Percentiles rank a stretch among this genome's conserved stretches.
These are phyloP conservation scores for Carapus acus DNA, from an alignment of 2,797 vertebrate species.

Conservation along the genomic window DNA sequence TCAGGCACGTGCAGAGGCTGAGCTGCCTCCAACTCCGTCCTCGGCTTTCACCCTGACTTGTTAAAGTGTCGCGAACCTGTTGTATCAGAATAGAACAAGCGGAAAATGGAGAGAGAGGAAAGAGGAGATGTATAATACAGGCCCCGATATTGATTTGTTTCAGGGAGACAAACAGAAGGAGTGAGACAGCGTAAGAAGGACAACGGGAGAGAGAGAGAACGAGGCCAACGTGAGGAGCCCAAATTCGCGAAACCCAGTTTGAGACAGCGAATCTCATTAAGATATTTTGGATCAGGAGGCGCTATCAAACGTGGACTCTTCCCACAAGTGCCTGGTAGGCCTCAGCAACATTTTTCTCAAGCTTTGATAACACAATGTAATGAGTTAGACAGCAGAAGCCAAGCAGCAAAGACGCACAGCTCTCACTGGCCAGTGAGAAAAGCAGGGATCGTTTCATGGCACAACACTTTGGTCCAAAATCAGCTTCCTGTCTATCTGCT, in stretches of 20 bases:
- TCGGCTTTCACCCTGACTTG: constrained; percentile 35
- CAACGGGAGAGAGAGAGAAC: too few species aligned
- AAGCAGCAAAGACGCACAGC: constrained; percentile 1
- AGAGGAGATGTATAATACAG: background rate
- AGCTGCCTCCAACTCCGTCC: constrained; percentile 46
- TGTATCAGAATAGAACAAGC: constrained; percentile 1
- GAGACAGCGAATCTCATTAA: too few species aligned
- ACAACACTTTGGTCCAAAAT: too few species aligned
- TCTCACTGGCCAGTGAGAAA: background rate
- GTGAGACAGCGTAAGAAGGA: background rate
- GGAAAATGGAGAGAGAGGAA: background rate
- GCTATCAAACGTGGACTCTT: too few species aligned
- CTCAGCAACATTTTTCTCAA: too few species aligned
- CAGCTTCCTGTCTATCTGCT: too few species aligned
- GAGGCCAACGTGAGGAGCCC: too few species aligned
- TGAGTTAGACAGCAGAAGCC: too few species aligned
- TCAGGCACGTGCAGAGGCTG: constrained; percentile 35
- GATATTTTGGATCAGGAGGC: too few species aligned
- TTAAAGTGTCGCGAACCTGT: constrained; percentile 26
- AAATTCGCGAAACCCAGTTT: too few species aligned
- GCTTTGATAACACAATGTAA: too few species aligned
- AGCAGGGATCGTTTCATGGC: background rate
- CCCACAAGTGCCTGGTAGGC: too few species aligned
- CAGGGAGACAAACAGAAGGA: constrained; percentile 8
- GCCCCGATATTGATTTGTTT: constrained; percentile 20